Conservation (phyloP, 1,140 invertebrate genomes). For the Drosophila truncata region DNA sequence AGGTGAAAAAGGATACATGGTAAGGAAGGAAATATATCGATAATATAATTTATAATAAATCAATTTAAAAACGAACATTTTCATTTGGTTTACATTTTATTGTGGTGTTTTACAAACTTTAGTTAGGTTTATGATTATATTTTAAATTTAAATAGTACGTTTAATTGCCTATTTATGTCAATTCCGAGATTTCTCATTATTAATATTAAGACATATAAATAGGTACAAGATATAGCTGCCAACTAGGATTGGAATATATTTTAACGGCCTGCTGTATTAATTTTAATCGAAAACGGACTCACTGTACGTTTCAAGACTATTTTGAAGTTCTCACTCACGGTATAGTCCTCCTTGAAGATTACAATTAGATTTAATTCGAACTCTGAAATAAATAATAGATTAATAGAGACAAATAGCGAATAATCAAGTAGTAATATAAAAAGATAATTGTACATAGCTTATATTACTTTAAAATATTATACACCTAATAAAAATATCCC, state of each 20-base stretch:
- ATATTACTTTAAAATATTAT: too few species aligned
- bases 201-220: background rate
- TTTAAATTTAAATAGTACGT: background rate
- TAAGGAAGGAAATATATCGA: too few species aligned
- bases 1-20: background rate
- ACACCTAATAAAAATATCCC: background rate
- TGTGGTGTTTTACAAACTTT: background rate
- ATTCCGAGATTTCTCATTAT: constrained; percentile 4
- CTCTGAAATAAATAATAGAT: constrained; percentile 89
- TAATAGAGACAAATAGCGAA: constrained; percentile 17
- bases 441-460: too few species aligned
- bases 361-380: constrained; percentile 98
- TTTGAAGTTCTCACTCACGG: constrained; percentile 98
- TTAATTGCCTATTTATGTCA: background rate
- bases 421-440: background rate
- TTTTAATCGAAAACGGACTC: constrained; percentile 51
- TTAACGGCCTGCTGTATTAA: constrained; percentile 57
- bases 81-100: background rate
- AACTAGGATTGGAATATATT: background rate
- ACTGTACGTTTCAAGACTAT: constrained; percentile 69
- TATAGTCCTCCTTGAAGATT: constrained; percentile 96
- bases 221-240: constrained; percentile 21
- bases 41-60: too few species aligned
- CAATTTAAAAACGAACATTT: background rate
- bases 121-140: background rate